A percentile compares a stretch with the other conserved stretches of the same genome.
Evolutionary conservation across 2,888 invertebrate genomes (phyloP).

Genomic region (Lycaena phlaeas): DNA sequence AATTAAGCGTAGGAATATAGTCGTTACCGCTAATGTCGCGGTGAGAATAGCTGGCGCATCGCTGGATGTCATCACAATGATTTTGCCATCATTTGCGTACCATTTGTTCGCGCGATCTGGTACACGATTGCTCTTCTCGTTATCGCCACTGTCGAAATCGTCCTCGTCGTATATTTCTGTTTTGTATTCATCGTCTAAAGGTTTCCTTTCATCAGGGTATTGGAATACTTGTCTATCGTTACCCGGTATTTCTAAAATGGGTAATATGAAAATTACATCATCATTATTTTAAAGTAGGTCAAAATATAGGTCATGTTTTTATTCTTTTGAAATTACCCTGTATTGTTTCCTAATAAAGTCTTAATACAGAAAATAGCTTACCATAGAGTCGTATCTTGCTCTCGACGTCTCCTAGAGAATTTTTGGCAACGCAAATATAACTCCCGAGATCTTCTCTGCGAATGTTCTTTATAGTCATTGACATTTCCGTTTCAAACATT

Average conservation of each 20-base stretch:
- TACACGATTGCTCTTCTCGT: slow-evolving; percentile 57
- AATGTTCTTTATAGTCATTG: slow-evolving; percentile 84
- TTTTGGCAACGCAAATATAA: slow-evolving; percentile 90
- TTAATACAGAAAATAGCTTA: slow-evolving; percentile 59
- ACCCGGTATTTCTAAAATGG: slow-evolving; percentile 59
- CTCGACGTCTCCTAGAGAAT: slow-evolving; percentile 90
- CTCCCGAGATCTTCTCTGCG: slow-evolving; percentile 85
- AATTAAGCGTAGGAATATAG: slow-evolving; percentile 28
- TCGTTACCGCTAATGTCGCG: slow-evolving; percentile 26
- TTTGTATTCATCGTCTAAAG: slow-evolving; percentile 57
- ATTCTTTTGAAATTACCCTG: too few relatives aligned
- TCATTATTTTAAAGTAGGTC: too few relatives aligned
- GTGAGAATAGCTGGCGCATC: slow-evolving; percentile 22
- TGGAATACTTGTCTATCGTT: slow-evolving; percentile 60
- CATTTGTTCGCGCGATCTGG: slow-evolving; percentile 67
- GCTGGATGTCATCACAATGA: slow-evolving; percentile 34
- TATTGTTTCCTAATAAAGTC: too few relatives aligned
- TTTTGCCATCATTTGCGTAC: slow-evolving; percentile 61
- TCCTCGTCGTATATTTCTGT: slow-evolving; percentile 55
- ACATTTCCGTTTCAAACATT: slow-evolving; percentile 88
- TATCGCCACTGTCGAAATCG: slow-evolving; percentile 30
- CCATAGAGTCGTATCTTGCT: slow-evolving; percentile 92
- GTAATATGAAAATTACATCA: slow-evolving; percentile 4
- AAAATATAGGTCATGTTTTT: too few relatives aligned
- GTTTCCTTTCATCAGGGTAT: slow-evolving; percentile 50